Percentiles rank a stretch among this genome's conserved stretches.
These are phyloP conservation scores for Macrosiphum euphorbiae DNA, from an alignment of 2,888 invertebrate genomes.

Conservation along the genomic window DNA sequence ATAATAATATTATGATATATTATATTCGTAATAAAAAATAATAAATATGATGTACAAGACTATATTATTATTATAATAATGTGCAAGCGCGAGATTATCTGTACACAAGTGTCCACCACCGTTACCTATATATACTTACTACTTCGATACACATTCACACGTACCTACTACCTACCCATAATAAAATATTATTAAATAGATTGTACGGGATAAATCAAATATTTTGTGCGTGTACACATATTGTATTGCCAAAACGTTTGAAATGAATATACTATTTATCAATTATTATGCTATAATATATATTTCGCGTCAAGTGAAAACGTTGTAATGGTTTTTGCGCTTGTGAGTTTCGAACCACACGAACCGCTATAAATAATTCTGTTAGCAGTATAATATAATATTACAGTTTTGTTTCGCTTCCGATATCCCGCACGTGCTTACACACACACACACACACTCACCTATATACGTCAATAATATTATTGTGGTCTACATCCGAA, in stretches of 20 bases:
- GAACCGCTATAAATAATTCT: neutral
- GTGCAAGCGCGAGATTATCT: neutral
- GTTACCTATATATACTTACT: neutral
- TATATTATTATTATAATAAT: neutral
- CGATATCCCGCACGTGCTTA: neutral
- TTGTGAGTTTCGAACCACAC: conserved; percentile 17
- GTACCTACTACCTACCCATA: neutral
- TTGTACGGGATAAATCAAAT: neutral
- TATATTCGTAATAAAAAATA: conserved; percentile 4
- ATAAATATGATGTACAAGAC: neutral
- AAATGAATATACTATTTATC: neutral
- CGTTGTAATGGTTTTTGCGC: neutral
- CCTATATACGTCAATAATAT: neutral
- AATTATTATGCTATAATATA: neutral
- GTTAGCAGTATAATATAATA: neutral
- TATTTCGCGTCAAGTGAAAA: neutral
- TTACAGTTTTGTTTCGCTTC: neutral
- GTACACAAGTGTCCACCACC: neutral
- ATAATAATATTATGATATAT: neutral
- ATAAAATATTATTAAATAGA: neutral
- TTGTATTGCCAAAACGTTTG: neutral
- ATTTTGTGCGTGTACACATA: neutral
- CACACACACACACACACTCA: neutral
- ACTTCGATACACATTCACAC: neutral
- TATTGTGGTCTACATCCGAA: neutral